phyloP scores from a whole-genome alignment of 2,888 invertebrate genomes.

The Serripes groenlandicus region DNA sequence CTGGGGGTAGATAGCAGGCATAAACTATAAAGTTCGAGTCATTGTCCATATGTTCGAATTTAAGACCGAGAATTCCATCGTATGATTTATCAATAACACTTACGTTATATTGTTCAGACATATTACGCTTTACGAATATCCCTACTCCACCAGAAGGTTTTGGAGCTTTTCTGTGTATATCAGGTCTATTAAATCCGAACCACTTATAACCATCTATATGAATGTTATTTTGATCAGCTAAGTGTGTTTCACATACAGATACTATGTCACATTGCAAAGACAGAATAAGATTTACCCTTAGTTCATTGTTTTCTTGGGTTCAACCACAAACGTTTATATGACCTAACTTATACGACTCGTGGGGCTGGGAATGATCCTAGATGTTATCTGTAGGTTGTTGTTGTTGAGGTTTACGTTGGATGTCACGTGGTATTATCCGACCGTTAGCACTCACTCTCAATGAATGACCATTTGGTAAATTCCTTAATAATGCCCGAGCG shows the following conservation, averaged over 20 bases:
- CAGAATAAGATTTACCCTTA: conserved; percentile 3
- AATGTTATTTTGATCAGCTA: background rate
- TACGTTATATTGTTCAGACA: conserved; percentile 6
- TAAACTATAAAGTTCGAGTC: background rate
- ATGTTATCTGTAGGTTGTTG: background rate
- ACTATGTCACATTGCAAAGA: conserved; percentile 34
- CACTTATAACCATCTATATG: conserved; percentile 29
- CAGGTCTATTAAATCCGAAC: conserved; percentile 36
- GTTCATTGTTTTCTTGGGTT: conserved; percentile 42
- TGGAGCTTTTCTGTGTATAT: conserved; percentile 34
- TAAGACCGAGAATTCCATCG: conserved; percentile 21
- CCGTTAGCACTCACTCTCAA: conserved; percentile 34
- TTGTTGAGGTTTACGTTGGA: background rate
- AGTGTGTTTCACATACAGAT: conserved; percentile 43
- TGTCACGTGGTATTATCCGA: conserved; percentile 7
- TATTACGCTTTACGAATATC: conserved; percentile 11
- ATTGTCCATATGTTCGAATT: background rate
- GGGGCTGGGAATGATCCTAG: conserved; percentile 23
- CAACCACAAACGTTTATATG: conserved; percentile 54
- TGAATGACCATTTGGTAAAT: conserved; percentile 24
- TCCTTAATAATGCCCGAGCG: conserved; percentile 15
- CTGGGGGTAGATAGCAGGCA: background rate
- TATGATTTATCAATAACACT: conserved; percentile 26
- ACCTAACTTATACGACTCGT: conserved; percentile 19
- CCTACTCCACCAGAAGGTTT: conserved; percentile 49